Evolutionary conservation across 2,888 invertebrate species (phyloP), one percentile per base, ranked within the genome.

Genomic region (Drosophila anomalipes): DNA sequence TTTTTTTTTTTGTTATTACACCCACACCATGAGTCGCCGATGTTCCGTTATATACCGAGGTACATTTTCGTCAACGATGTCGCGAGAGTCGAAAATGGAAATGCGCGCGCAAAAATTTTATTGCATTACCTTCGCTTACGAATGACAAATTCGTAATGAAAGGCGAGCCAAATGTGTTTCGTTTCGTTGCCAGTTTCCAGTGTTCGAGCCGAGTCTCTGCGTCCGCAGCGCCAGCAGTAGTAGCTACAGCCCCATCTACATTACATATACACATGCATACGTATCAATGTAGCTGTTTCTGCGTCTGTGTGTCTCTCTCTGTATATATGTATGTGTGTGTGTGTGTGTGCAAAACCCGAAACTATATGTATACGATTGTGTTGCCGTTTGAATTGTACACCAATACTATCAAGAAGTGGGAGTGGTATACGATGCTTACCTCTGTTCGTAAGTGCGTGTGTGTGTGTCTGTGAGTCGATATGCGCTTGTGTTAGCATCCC

Each of bases 61-160:
- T 56, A 66, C 63, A 77, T 74, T 66, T 61, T 77, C 77, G 72
- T 76, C 57, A 58, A 47, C 73, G 77, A 70, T 74, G 72, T 63
- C 81, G 78, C 79, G 75, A 66, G 82, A 82, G 77, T 68, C 69
- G 57, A 77, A 76, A 82, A 72, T 74, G 74, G 78, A 86, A 90
- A 88, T 88, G 90, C 86, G 90, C 86, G 86, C 90, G 89, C 88
- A 90, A 90, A 86, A 84, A 78, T 89, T 88, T 90, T 87, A 92
- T 92, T 92, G 90, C 91, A 91, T 91, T 92, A 92, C 92, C 92
- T 92, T 91, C 91, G 91, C 92, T 91, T 92, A 90, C 92, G 90
- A 92, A 92, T 92, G 92, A 92, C 92, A 92, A 92, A 92, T 91
- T 91, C 92, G 91, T 91, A 92, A 92, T 92, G 92, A 92, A 91